Conservation (phyloP, 2,797 vertebrate species). For the Falco concolor region DNA sequence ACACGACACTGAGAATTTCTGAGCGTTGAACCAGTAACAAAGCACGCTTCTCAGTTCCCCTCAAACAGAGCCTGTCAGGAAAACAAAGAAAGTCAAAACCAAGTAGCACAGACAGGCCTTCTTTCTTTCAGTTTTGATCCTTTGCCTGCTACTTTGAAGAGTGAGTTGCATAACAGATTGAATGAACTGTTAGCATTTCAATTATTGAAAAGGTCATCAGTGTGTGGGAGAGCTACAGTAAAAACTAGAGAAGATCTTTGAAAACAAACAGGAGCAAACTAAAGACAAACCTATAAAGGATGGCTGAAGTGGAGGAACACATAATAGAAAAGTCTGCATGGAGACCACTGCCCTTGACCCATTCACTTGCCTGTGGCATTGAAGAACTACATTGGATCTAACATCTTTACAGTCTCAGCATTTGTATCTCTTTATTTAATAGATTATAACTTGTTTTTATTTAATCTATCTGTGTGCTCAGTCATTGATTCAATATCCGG, state of each 20-base stretch:
- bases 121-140: not conserved
- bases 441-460: not conserved
- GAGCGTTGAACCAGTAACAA: slow-evolving; percentile 4
- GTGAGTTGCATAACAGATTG: not conserved
- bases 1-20: not conserved
- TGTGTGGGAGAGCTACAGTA: not conserved
- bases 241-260: not conserved
- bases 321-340: not conserved
- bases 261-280: not conserved
- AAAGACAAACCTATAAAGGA: not conserved
- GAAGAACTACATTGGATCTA: not conserved
- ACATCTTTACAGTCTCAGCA: not conserved
- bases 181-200: slow-evolving; percentile 20
- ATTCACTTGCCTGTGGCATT: not conserved
- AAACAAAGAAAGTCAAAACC: slow-evolving; percentile 18
- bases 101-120: not conserved
- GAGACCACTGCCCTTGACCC: not conserved
- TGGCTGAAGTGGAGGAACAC: not conserved
- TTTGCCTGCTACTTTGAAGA: slow-evolving; percentile 2
- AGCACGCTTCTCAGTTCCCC: not conserved
- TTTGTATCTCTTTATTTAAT: not conserved
- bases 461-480: not conserved
- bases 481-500: not conserved
- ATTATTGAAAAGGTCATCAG: slow-evolving; percentile 52
- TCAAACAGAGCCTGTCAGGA: slow-evolving; percentile 12